These are phyloP conservation scores for Hemaris fuciformis DNA, from an alignment of 2,888 invertebrate species.

Conservation along the genomic window DNA sequence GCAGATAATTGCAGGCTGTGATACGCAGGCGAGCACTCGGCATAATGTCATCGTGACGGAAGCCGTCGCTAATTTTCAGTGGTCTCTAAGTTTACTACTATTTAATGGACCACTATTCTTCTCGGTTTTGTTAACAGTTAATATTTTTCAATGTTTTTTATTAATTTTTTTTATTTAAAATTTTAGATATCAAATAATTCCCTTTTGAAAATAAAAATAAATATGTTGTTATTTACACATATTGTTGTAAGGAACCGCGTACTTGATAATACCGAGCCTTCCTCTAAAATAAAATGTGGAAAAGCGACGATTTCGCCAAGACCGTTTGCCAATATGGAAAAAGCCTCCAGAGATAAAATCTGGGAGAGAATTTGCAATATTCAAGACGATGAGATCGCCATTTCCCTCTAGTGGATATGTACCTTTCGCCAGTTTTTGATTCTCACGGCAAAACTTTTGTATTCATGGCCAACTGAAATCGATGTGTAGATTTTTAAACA, in stretches of 20 bases:
- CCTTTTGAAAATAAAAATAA: too few species aligned
- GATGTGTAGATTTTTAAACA: not conserved
- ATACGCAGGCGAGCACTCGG: too few species aligned
- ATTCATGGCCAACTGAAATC: not conserved
- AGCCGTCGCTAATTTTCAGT: too few species aligned
- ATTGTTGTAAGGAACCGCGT: not conserved
- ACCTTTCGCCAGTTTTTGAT: not conserved
- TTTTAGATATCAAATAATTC: too few species aligned
- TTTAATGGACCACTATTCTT: too few species aligned
- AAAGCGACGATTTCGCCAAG: constrained; percentile 24
- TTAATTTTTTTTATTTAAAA: too few species aligned
- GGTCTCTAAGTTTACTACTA: too few species aligned
- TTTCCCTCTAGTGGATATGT: constrained; percentile 18
- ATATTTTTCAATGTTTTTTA: too few species aligned
- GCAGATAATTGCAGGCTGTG: too few species aligned
- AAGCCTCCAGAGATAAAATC: constrained; percentile 44
- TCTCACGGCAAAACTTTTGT: not conserved
- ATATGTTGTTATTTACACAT: not conserved
- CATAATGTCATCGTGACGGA: too few species aligned
- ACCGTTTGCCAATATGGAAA: constrained; percentile 33
- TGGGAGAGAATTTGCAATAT: constrained; percentile 49
- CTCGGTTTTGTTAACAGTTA: too few species aligned
- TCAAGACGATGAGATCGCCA: constrained; percentile 37
- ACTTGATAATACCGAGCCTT: not conserved
- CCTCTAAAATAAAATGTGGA: not conserved